A percentile compares a stretch with the other conserved stretches of the same genome.
These are phyloP conservation scores for Siderastrea siderea DNA, from an alignment of 92 coral and sea anemone genomes.

Conservation along the genomic window DNA sequence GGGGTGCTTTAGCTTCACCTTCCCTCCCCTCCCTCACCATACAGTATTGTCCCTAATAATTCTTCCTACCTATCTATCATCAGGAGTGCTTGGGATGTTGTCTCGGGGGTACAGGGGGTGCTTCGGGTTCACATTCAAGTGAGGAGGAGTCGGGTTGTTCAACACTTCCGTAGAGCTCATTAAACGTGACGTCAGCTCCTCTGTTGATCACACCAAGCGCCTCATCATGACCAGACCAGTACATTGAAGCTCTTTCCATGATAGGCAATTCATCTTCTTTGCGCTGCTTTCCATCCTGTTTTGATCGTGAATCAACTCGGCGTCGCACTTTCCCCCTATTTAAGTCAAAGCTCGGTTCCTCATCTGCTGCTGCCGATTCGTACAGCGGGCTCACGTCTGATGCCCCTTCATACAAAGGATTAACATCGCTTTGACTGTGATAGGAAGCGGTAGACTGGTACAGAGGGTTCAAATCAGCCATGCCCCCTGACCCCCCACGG, in stretches of 20 bases:
- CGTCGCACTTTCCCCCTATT: slow-evolving; percentile 20
- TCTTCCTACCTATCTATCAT: slow-evolving; percentile 18
- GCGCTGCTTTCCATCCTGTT: slow-evolving; percentile 6
- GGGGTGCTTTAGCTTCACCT: not conserved
- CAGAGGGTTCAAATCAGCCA: slow-evolving; percentile 38
- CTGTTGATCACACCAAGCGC: slow-evolving; percentile 14
- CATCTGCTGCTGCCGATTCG: slow-evolving; percentile 46
- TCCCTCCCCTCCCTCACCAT: not conserved
- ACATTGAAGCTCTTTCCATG: not conserved
- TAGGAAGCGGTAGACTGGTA: slow-evolving; percentile 43
- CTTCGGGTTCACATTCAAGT: slow-evolving; percentile 4
- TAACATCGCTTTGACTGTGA: slow-evolving; percentile 30
- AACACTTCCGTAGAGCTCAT: slow-evolving; percentile 44
- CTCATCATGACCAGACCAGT: not conserved
- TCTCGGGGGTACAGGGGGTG: slow-evolving; percentile 20
- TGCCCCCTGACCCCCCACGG: slow-evolving; percentile 44
- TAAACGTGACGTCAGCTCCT: slow-evolving; percentile 23
- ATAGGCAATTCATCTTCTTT: slow-evolving; percentile 28
- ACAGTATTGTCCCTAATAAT: not conserved
- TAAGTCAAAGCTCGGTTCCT: slow-evolving; percentile 7
- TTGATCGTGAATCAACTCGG: slow-evolving; percentile 27
- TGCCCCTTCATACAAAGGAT: slow-evolving; percentile 63
- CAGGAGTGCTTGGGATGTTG: slow-evolving; percentile 5
- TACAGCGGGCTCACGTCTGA: slow-evolving; percentile 61
- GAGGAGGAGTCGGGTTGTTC: slow-evolving; percentile 3